These are phyloP conservation scores for Hirundo rustica DNA, from an alignment of 2,797 vertebrate genomes.

Conservation along the genomic window DNA sequence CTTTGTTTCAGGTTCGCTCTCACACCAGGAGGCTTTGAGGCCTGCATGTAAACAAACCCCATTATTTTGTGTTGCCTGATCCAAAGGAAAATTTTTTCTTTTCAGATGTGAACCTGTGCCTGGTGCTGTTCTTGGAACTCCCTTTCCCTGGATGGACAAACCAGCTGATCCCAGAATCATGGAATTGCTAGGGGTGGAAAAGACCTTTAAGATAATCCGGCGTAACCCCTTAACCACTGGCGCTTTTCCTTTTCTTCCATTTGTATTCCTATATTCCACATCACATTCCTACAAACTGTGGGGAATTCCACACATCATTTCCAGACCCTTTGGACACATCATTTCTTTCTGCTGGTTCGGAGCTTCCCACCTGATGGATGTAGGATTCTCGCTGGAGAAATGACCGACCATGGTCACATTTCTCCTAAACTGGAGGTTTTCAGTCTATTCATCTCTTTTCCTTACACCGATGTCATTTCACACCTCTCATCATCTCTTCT, in stretches of 20 bases:
- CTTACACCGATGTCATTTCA: neutral
- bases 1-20: neutral
- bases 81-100: neutral
- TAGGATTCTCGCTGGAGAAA: neutral
- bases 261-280: fast-evolving
- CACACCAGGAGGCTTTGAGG: neutral
- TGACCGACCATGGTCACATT: neutral
- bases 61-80: fast-evolving
- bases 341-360: neutral
- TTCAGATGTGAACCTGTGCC: neutral
- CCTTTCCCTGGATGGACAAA: neutral
- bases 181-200: neutral
- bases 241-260: neutral
- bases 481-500: neutral
- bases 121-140: neutral
- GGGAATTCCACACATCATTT: neutral
- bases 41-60: neutral
- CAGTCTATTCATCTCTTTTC: neutral
- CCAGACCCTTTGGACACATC: neutral
- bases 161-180: neutral
- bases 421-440: neutral
- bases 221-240: too few relatives aligned
- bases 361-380: neutral
- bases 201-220: neutral
- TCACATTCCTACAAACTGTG: neutral